Evolutionary conservation across 2,888 invertebrate species (phyloP).

Genomic region (Criorhina ranunculi): DNA sequence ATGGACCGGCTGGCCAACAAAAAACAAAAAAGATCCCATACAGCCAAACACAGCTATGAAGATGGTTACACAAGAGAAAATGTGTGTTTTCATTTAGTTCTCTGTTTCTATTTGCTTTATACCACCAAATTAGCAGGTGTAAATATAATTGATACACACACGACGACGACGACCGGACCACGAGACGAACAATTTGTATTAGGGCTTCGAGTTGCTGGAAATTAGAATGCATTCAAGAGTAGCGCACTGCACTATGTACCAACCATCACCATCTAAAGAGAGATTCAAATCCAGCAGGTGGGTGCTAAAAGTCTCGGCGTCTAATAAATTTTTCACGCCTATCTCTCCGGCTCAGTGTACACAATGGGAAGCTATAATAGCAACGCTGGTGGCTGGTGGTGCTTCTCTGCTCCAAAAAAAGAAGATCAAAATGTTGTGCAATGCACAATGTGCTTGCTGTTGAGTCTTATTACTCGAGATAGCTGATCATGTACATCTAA

Average conservation of each 20-base stretch:
- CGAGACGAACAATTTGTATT: not conserved
- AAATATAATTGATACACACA: conserved; percentile 19
- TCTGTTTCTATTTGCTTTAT: conserved; percentile 19
- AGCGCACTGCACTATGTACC: not conserved
- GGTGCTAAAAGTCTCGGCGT: conserved; percentile 55
- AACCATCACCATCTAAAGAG: conserved; percentile 1
- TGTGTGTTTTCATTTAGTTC: conserved; percentile 5
- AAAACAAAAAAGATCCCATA: not conserved
- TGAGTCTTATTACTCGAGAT: conserved; percentile 34
- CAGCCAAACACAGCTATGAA: conserved; percentile 4
- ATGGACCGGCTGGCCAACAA: not conserved
- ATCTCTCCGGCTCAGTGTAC: conserved; percentile 7
- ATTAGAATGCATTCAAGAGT: conserved; percentile 25
- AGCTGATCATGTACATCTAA: conserved; percentile 63
- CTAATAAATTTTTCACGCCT: conserved; percentile 56
- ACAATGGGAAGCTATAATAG: conserved; percentile 24
- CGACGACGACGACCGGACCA: not conserved
- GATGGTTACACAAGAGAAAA: conserved; percentile 23
- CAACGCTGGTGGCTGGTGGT: not conserved
- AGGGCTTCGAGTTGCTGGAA: not conserved
- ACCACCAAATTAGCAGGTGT: conserved; percentile 24
- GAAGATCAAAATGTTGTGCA: conserved; percentile 46
- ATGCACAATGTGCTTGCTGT: conserved; percentile 52
- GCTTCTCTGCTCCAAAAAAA: conserved; percentile 15
- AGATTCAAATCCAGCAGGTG: conserved; percentile 45